These are phyloP conservation scores for Monochamus alternatus DNA, from an alignment of 2,888 invertebrate genomes.

Conservation along the genomic window DNA sequence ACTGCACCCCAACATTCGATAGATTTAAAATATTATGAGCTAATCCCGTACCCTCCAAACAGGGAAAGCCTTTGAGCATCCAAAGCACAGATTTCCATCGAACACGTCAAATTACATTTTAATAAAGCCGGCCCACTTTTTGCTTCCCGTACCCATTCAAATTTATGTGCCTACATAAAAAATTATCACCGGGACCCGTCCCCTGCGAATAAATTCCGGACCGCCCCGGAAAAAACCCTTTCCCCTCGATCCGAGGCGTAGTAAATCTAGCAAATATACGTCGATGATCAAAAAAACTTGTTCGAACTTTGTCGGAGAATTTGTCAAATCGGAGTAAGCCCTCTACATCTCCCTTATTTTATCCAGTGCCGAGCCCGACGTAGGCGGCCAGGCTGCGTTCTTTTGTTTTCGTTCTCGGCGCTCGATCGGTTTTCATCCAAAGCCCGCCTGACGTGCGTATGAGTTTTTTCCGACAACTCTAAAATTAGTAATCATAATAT, in stretches of 20 bases:
- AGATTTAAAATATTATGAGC: too few relatives aligned
- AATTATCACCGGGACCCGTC: slow-evolving; percentile 4
- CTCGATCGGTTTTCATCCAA: slow-evolving; percentile 27
- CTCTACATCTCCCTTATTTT: slow-evolving; percentile 16
- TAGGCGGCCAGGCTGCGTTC: slow-evolving; percentile 1
- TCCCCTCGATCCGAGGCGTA: slow-evolving; percentile 12
- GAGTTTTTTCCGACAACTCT: background rate
- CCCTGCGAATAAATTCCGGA: slow-evolving; percentile 11
- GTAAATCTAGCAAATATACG: slow-evolving; percentile 27
- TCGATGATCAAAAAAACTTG: slow-evolving; percentile 28
- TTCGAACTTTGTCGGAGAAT: slow-evolving; percentile 21
- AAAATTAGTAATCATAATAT: too few relatives aligned
- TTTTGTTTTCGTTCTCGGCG: background rate
- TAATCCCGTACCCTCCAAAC: background rate
- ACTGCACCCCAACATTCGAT: too few relatives aligned
- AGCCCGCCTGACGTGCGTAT: slow-evolving; percentile 16
- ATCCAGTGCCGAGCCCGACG: background rate
- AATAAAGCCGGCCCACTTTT: slow-evolving; percentile 10
- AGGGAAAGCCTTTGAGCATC: background rate
- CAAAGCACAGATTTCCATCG: background rate
- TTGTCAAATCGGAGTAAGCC: slow-evolving; percentile 18
- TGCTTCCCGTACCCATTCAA: background rate
- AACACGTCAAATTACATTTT: slow-evolving; percentile 12
- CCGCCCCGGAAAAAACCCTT: background rate
- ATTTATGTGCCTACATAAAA: slow-evolving; percentile 13